These are phyloP conservation scores for Odontamblyopus lacepedii DNA, from an alignment of 2,797 vertebrate species.

Conservation along the genomic window DNA sequence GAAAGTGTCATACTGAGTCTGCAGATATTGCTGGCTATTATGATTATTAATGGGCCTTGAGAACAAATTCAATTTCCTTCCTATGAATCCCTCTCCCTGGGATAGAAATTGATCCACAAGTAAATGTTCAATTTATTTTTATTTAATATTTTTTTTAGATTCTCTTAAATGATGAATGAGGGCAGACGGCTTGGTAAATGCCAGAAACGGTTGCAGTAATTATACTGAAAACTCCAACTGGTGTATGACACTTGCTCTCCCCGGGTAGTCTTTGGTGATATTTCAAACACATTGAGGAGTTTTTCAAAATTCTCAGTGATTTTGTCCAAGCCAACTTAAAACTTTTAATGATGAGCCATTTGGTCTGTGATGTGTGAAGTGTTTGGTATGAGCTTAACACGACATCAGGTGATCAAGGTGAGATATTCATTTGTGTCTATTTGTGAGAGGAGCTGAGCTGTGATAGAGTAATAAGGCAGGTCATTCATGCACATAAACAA, in stretches of 20 bases:
- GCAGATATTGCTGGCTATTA: conserved; percentile 70
- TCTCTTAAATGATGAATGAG: conserved; percentile 64
- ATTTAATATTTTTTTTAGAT: conserved; percentile 20
- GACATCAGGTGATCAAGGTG: conserved; percentile 37
- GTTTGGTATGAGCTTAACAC: conserved; percentile 38
- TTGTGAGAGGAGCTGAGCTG: conserved; percentile 44
- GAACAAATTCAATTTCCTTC: conserved; percentile 71
- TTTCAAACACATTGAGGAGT: conserved; percentile 1
- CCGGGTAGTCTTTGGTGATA: conserved; percentile 9
- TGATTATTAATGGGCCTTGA: conserved; percentile 76
- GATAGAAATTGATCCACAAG: conserved; percentile 76
- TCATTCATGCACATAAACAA: conserved; percentile 25
- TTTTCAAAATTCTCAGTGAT: neutral
- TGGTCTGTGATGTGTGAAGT: conserved; percentile 22
- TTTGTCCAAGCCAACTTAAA: neutral
- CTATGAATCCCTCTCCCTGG: conserved; percentile 46
- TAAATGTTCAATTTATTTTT: conserved; percentile 61
- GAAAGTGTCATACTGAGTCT: conserved; percentile 66
- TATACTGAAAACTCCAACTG: conserved; percentile 66
- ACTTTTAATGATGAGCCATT: conserved; percentile 16
- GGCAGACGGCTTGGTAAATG: conserved; percentile 60
- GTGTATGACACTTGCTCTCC: conserved; percentile 43
- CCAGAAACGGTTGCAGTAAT: conserved; percentile 63
- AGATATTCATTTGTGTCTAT: conserved; percentile 50
- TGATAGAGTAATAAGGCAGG: conserved; percentile 44